phyloP scores from a whole-genome alignment of 2,797 vertebrate genomes.

The Centropyge bicolor region DNA sequence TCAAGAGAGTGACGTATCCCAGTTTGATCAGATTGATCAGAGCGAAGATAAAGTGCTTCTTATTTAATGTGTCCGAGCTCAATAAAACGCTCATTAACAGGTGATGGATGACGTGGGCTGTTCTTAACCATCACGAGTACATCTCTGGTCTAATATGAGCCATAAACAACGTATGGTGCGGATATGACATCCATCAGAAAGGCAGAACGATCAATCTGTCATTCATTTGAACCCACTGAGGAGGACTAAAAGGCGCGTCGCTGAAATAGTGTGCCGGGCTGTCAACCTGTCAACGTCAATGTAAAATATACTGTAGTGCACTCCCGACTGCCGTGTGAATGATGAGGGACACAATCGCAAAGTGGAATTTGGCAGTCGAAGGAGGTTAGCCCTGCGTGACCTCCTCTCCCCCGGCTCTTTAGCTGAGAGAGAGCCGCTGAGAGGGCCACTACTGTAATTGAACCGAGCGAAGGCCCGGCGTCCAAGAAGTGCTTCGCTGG shows the following conservation, averaged over 20 bases:
- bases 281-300: conserved; percentile 59
- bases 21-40: conserved; percentile 45
- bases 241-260: conserved; percentile 58
- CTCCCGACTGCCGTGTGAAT: conserved; percentile 60
- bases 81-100: conserved; percentile 60
- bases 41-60: conserved; percentile 42
- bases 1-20: conserved; percentile 50
- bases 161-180: conserved; percentile 55
- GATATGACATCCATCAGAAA: conserved; percentile 54
- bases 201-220: conserved; percentile 52
- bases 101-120: conserved; percentile 57
- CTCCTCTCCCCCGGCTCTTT: conserved; percentile 35
- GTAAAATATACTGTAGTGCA: conserved; percentile 52
- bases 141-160: conserved; percentile 44
- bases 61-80: conserved; percentile 53
- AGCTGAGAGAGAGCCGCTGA: conserved; percentile 17
- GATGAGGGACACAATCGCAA: conserved; percentile 69
- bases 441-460: conserved; percentile 31
- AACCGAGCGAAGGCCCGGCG: conserved; percentile 11
- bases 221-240: conserved; percentile 44
- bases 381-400: conserved; percentile 38
- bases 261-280: conserved; percentile 56
- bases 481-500: conserved; percentile 4
- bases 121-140: conserved; percentile 41
- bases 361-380: conserved; percentile 66